These are phyloP conservation scores for Drosophila nigromelanica DNA, from an alignment of 1,140 invertebrate species.

Conservation along the genomic window DNA sequence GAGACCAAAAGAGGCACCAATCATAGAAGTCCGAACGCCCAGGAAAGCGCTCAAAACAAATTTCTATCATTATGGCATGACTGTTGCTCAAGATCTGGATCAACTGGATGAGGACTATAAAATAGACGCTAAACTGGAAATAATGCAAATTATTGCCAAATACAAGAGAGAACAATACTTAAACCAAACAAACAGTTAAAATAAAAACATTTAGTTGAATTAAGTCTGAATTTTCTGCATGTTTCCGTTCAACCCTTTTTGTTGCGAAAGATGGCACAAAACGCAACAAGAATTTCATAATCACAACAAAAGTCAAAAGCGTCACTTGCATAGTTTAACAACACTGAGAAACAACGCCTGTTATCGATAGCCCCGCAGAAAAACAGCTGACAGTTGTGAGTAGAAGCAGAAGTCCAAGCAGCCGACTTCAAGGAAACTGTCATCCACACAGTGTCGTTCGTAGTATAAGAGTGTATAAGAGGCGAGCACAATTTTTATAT, in stretches of 20 bases:
- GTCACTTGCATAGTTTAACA: neutral
- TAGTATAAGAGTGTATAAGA: slow-evolving; percentile 34
- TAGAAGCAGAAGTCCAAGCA: neutral
- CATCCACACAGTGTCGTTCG: slow-evolving; percentile 5
- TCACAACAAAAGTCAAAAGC: slow-evolving; percentile 30
- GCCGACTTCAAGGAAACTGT: slow-evolving; percentile 21
- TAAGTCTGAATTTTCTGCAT: neutral
- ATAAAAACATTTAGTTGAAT: neutral
- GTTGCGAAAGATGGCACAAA: slow-evolving; percentile 32
- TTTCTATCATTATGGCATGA: slow-evolving; percentile 48
- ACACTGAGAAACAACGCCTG: slow-evolving; percentile 11
- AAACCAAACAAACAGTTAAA: slow-evolving; percentile 21
- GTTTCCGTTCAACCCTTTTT: neutral
- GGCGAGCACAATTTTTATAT: slow-evolving; percentile 20
- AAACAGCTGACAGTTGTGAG: slow-evolving; percentile 11
- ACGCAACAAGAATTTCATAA: slow-evolving; percentile 12
- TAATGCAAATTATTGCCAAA: slow-evolving; percentile 50
- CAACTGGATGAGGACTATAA: slow-evolving; percentile 42
- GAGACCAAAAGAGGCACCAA: slow-evolving; percentile 12
- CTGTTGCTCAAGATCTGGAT: slow-evolving; percentile 37
- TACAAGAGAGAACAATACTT: slow-evolving; percentile 45
- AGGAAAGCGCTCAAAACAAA: slow-evolving; percentile 12
- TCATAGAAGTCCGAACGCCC: slow-evolving; percentile 2
- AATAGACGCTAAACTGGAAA: slow-evolving; percentile 43
- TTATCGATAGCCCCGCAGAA: slow-evolving; percentile 31